These are phyloP conservation scores for Pangasius krempfi DNA, from an alignment of 2,797 vertebrate species.

Conservation along the genomic window DNA sequence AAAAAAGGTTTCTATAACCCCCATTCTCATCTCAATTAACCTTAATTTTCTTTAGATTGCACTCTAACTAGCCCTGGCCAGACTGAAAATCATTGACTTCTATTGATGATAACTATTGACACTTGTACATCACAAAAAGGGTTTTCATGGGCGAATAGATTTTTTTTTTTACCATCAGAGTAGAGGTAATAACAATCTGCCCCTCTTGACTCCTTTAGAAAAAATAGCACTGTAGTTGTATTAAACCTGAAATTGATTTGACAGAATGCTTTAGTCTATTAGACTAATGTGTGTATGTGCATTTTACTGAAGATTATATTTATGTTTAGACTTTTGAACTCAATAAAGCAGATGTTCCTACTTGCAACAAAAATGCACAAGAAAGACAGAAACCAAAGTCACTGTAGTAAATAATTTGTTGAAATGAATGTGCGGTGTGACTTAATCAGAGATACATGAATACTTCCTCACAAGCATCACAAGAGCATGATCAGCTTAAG, in stretches of 20 bases:
- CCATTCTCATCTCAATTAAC: not conserved
- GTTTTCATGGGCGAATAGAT: slow-evolving; percentile 41
- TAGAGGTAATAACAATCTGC: slow-evolving; percentile 46
- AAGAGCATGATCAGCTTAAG: slow-evolving; percentile 34
- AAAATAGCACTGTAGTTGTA: slow-evolving; percentile 34
- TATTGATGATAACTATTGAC: slow-evolving; percentile 25
- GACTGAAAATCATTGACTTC: slow-evolving; percentile 43
- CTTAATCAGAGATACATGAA: not conserved
- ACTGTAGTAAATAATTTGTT: not conserved
- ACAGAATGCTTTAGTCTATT: not conserved
- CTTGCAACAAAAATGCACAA: not conserved
- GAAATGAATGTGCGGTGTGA: not conserved
- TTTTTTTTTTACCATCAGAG: slow-evolving; percentile 35
- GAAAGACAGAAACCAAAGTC: not conserved
- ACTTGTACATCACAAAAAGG: slow-evolving; percentile 30
- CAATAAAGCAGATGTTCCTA: not conserved
- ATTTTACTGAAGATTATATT: slow-evolving; percentile 5
- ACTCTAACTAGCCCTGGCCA: slow-evolving; percentile 53
- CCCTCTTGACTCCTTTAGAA: slow-evolving; percentile 43
- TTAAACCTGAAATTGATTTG: slow-evolving; percentile 43
- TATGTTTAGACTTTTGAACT: not conserved
- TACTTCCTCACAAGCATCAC: not conserved
- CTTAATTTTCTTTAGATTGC: not conserved
- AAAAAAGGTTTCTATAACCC: not conserved
- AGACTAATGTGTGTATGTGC: slow-evolving; percentile 29